Evolutionary conservation across 2,797 vertebrate species (phyloP).

Genomic region (Poliocrania exsul): DNA sequence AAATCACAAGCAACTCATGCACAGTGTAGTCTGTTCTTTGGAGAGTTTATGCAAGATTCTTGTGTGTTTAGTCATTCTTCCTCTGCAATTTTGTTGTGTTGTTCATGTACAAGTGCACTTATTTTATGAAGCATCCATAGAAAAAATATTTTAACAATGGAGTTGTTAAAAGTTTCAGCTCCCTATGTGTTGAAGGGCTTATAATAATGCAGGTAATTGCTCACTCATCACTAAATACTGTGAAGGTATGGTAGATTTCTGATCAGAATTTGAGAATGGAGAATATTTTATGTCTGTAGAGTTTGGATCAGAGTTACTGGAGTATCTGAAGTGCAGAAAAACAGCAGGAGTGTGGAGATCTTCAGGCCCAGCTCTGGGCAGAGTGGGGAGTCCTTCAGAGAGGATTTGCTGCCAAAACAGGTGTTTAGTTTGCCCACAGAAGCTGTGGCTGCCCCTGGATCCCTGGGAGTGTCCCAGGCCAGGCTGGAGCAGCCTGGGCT

Average conservation of each 20-base stretch:
- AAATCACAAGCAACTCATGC: not conserved
- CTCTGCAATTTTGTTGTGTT: not conserved
- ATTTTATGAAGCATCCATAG: not conserved
- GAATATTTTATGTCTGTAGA: not conserved
- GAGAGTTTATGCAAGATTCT: not conserved
- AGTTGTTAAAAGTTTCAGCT: not conserved
- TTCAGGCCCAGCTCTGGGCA: not conserved
- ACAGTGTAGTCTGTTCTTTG: not conserved
- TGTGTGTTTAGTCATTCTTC: not conserved
- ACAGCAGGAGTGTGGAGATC: not conserved
- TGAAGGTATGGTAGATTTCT: not conserved
- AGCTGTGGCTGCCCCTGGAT: not conserved
- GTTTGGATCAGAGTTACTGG: not conserved
- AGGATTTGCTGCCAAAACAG: not conserved
- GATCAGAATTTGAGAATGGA: not conserved
- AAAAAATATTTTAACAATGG: not conserved
- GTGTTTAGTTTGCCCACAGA: not conserved
- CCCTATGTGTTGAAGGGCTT: not conserved
- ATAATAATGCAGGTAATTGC: not conserved
- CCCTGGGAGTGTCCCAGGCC: not conserved
- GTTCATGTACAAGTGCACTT: accelerated
- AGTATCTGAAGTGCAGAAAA: not conserved
- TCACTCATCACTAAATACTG: not conserved
- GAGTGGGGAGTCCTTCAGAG: not conserved
- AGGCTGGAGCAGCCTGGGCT: not conserved